phyloP scores from a whole-genome alignment of 2,113 vertebrate genomes.

The Pseudopodoces humilis region DNA sequence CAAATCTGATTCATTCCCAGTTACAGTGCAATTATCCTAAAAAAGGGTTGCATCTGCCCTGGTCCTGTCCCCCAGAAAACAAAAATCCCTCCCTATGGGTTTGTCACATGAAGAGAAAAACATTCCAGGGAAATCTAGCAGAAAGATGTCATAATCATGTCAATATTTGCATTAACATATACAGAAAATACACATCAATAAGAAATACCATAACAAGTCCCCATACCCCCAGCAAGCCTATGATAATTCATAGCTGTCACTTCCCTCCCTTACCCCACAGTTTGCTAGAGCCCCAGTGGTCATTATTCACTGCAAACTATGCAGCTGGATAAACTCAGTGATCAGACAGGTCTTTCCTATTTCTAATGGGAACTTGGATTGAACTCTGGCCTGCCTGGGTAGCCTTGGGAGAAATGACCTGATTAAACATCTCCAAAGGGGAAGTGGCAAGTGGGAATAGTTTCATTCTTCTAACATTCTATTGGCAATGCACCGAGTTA shows the following conservation, averaged over 20 bases:
- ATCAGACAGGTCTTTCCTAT: constrained; percentile 42
- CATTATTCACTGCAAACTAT: constrained; percentile 45
- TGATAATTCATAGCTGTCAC: not conserved
- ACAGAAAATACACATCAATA: not conserved
- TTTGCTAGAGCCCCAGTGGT: constrained; percentile 10
- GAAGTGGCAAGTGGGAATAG: not conserved
- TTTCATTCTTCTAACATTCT: not conserved
- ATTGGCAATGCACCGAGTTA: not conserved
- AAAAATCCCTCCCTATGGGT: not conserved
- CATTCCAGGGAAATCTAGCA: not conserved
- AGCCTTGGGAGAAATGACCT: constrained; percentile 49
- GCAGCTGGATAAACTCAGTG: constrained; percentile 61
- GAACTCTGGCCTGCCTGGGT: constrained; percentile 15
- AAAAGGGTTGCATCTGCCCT: not conserved
- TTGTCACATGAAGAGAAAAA: not conserved
- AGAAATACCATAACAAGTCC: not conserved
- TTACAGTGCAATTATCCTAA: not conserved
- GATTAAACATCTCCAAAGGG: constrained; percentile 29
- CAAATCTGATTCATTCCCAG: not conserved
- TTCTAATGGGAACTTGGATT: constrained; percentile 42
- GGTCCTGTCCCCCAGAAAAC: not conserved
- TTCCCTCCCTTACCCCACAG: not conserved
- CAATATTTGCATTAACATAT: not conserved
- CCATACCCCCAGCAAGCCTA: not conserved
- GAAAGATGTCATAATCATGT: not conserved